Evolutionary conservation across 37 sponge, comb jelly and placozoan species (phyloP), one percentile per base, ranked within the genome.

Genomic region (Theonella swinhoei): DNA sequence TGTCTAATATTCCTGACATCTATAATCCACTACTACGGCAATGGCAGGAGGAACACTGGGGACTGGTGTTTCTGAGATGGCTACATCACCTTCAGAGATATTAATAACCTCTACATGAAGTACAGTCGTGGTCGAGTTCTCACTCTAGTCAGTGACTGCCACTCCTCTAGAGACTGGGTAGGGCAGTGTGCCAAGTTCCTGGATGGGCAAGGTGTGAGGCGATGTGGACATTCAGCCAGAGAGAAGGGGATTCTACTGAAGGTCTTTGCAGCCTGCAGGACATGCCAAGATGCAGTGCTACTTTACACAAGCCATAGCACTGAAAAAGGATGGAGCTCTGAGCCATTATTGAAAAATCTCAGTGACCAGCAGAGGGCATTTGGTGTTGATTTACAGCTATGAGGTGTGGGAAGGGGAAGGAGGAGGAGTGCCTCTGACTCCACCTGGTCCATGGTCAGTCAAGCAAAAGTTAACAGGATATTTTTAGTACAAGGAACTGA

Each of bases 31-130:
- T 94, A 94, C 63, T 43, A 77, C 68, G 94, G 94, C 14, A 75
- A 60, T 69, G 88, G 94, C 29, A 80, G 79, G 87, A 73, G 68
- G 40, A 69, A 40, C 36, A 87, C 94, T 17, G 94, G 94, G 31
- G 88, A 90, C 85, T 94, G 94, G 94, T 90, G 94, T 65, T 94
- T 94, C 72, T 68, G 79, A 60, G 93, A 89, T 74, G 87, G 87
- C 38, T 72, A 68, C 62, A 77, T 93, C 41, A 72, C 77, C 36
- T 80, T 92, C 54, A 74, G 78, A 14, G 92, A 92, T 31, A 60
- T 92, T 24, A n/a, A 73, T 75, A 40, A 68, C 3, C 85, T 92
- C 40, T 92, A 92, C 74, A 42, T 74, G 63, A 68, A 24, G 11
- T 40, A 71, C 71, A 80, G 79, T 66, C 63, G 70, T 28, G 92